Conservation (phyloP, 2,113 vertebrate genomes). For the Perca flavescens region DNA sequence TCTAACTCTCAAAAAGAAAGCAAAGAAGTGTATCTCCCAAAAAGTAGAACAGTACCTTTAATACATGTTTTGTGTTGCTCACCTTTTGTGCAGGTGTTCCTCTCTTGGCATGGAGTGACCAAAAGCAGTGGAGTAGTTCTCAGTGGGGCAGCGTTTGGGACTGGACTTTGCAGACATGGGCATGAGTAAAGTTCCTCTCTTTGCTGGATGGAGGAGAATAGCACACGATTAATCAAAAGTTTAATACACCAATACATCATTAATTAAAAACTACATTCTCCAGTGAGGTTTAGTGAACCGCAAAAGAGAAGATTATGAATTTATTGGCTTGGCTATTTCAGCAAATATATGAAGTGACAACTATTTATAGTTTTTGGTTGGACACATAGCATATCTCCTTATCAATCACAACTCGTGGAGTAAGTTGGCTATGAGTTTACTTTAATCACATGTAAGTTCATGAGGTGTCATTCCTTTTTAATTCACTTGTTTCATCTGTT, state of each 20-base stretch:
- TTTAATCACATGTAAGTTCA: too few species aligned
- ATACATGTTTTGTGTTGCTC: not conserved
- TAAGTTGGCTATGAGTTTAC: not conserved
- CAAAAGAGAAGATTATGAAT: not conserved
- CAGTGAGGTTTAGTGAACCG: not conserved
- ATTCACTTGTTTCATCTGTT: not conserved
- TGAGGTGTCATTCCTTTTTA: not conserved
- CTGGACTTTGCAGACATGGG: conserved; percentile 92
- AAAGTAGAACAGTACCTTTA: too few species aligned
- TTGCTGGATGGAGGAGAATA: conserved; percentile 80
- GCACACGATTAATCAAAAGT: not conserved
- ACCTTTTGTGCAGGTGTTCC: conserved; percentile 87
- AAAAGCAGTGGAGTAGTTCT: conserved; percentile 95
- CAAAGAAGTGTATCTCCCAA: not conserved
- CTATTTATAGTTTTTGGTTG: too few species aligned
- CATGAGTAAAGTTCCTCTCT: conserved; percentile 90
- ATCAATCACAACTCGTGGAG: not conserved
- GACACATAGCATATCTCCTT: too few species aligned
- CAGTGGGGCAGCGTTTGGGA: conserved; percentile 95
- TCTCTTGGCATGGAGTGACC: conserved; percentile 87
- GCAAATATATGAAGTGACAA: too few species aligned
- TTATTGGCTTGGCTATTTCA: too few species aligned
- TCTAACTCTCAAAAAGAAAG: not conserved
- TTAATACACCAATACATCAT: not conserved
- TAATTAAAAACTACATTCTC: conserved; percentile 6